Percentiles rank a stretch among this genome's conserved stretches.
phyloP scores from a whole-genome alignment of 2,888 invertebrate genomes.

The Xestia ashworthii region DNA sequence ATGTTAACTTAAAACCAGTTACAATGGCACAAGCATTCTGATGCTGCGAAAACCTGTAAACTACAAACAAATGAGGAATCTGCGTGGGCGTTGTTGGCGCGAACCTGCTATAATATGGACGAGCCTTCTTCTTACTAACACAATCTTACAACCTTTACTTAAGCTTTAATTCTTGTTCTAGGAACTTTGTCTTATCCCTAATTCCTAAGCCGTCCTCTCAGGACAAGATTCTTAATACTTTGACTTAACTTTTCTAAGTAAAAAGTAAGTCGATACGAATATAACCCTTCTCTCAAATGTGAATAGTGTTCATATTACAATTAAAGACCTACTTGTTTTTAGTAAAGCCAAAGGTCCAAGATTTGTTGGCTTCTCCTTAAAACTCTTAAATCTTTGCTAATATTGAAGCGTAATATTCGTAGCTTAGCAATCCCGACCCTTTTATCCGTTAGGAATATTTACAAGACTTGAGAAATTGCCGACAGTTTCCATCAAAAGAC shows the following conservation, averaged over 20 bases:
- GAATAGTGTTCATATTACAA: background rate
- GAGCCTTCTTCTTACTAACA: background rate
- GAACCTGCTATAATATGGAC: background rate
- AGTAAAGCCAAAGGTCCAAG: background rate
- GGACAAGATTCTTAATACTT: background rate
- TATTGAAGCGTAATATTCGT: constrained; percentile 8
- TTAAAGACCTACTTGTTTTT: background rate
- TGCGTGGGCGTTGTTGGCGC: constrained; percentile 5
- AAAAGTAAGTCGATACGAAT: background rate
- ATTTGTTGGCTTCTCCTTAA: background rate
- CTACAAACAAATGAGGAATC: constrained; percentile 6
- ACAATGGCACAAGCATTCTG: constrained; percentile 14
- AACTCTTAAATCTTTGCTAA: constrained; percentile 7
- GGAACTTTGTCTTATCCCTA: background rate
- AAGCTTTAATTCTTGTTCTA: background rate
- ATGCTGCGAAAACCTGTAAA: background rate
- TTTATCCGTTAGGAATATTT: constrained; percentile 1
- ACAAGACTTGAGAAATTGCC: background rate
- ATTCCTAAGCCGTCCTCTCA: background rate
- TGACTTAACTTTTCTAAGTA: background rate
- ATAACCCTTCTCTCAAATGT: background rate
- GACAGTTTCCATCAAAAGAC: background rate
- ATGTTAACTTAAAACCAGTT: constrained; percentile 5
- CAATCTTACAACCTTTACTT: background rate
- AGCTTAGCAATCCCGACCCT: background rate